A percentile compares a stretch with the other conserved stretches of the same genome.
Evolutionary conservation across 2,888 invertebrate genomes (phyloP).

Genomic region (Morpho deidamia): DNA sequence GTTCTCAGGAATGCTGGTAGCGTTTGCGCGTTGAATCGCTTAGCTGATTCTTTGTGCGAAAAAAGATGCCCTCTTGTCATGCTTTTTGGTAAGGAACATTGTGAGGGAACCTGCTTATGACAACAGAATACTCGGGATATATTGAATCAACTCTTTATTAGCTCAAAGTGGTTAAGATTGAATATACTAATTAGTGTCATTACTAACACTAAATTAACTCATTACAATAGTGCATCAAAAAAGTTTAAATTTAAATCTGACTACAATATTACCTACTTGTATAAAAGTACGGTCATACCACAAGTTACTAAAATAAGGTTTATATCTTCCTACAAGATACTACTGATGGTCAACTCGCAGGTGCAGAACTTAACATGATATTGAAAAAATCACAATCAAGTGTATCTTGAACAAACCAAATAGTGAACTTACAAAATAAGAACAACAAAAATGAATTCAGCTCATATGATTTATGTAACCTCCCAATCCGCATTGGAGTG

Average conservation of each 20-base stretch:
- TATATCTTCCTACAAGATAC: constrained; percentile 31
- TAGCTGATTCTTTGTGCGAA: no score
- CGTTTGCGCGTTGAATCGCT: no score
- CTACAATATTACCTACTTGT: constrained; percentile 38
- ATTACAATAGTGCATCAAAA: constrained; percentile 54
- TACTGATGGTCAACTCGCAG: no score
- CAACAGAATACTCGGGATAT: no score
- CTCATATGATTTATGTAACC: constrained; percentile 50
- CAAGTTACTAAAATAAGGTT: constrained; percentile 36
- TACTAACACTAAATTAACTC: constrained; percentile 60
- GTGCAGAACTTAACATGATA: constrained; percentile 3
- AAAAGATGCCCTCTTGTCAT: no score
- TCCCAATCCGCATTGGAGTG: no score
- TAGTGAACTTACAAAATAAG: constrained; percentile 49
- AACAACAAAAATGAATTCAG: constrained; percentile 66
- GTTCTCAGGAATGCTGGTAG: no score
- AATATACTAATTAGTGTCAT: constrained; percentile 24
- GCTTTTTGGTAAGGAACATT: no score
- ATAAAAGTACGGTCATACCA: constrained; percentile 47
- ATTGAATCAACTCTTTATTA: no score
- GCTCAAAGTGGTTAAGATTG: no score
- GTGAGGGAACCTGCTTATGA: no score
- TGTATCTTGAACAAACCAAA: constrained; percentile 36
- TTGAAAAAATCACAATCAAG: constrained; percentile 2
- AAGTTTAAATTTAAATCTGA: constrained; percentile 46